Percentiles rank a stretch among this genome's conserved stretches.
phyloP scores from a whole-genome alignment of 2,797 vertebrate genomes.

The Enteromius paludinosus region DNA sequence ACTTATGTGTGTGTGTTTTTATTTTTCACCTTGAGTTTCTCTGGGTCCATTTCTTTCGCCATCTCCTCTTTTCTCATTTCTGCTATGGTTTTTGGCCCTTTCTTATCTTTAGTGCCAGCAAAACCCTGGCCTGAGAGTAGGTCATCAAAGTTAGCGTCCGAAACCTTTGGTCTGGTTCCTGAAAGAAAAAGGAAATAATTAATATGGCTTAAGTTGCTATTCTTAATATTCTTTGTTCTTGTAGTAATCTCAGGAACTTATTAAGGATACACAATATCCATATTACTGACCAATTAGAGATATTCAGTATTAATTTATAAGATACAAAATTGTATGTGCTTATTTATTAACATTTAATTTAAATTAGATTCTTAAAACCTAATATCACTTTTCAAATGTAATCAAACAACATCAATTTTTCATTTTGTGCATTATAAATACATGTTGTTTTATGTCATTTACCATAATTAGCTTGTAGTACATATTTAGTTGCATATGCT shows the following conservation, averaged over 20 bases:
- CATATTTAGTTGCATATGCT: not conserved
- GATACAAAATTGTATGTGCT: too few relatives aligned
- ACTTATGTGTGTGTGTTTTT: not conserved
- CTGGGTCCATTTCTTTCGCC: constrained; percentile 99
- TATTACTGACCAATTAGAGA: not conserved
- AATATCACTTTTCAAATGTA: too few relatives aligned
- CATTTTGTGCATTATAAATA: too few relatives aligned
- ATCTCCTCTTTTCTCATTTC: constrained; percentile 99
- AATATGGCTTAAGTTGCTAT: not conserved
- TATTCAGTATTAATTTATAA: not conserved
- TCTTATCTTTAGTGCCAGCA: constrained; percentile 91
- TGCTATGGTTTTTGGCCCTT: constrained; percentile 94
- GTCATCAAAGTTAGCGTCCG: constrained; percentile 91
- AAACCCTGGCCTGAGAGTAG: constrained; percentile 94
- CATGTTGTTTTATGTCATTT: not conserved
- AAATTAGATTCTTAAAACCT: not conserved
- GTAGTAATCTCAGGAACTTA: not conserved
- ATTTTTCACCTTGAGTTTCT: constrained; percentile 89
- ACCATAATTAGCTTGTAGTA: not conserved
- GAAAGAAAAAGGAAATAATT: constrained; percentile 31
- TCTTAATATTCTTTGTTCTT: not conserved
- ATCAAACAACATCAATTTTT: too few relatives aligned
- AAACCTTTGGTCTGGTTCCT: constrained; percentile 88
- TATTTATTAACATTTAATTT: not conserved
- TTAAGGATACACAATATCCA: not conserved